Evolutionary conservation across 2,888 invertebrate genomes (phyloP), one percentile per base, ranked within the genome.

Genomic region (Megastigmus dorsalis): DNA sequence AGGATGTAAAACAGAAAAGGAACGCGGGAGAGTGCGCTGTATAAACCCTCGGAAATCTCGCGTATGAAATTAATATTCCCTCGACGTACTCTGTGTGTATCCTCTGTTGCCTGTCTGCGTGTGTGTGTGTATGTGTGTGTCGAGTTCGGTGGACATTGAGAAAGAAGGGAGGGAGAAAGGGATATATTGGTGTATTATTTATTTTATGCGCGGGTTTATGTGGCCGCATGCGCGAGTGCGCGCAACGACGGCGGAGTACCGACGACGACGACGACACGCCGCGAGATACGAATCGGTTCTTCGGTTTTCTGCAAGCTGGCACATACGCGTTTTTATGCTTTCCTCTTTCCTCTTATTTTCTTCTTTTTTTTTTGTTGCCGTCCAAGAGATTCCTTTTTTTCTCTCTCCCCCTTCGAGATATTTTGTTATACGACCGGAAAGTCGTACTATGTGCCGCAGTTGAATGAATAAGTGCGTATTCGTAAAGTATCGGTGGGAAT

Each of bases 1-100:
- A 50, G 71, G 71, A 59, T 72, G 71, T 72, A 57, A 65, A 57
- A 72, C 71, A 72, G 71, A 72, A 72, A 72, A 65, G 57, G 57
- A 65, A 72, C 62, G 45, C n/a, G n/a, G n/a, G n/a, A n/a, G n/a
- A 43, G 45, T 33, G 26, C 18, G 52, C 9, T 13, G 13, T 41
- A 28, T 45, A 57, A 26, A 38, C 55, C 54, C 67, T 60, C 50
- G 54, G 48, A 60, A 72, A 72, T 72, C 59, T 59, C 33, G 43
- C 59, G 23, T 43, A 52, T 36, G 70, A 28, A 73, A 73, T 73
- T 73, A 67, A 62, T 73, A 73, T 73, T 60, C 67, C 73, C n/a
- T n/a, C n/a, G n/a, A 33, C 41, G 52, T 23, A 28, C 60, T 23
- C 23, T 20, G 20, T 43, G 15, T 60, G 48, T 28, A 30, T 5